Conservation (phyloP, 2,113 vertebrate genomes). For the Nothoprocta perdicaria region DNA sequence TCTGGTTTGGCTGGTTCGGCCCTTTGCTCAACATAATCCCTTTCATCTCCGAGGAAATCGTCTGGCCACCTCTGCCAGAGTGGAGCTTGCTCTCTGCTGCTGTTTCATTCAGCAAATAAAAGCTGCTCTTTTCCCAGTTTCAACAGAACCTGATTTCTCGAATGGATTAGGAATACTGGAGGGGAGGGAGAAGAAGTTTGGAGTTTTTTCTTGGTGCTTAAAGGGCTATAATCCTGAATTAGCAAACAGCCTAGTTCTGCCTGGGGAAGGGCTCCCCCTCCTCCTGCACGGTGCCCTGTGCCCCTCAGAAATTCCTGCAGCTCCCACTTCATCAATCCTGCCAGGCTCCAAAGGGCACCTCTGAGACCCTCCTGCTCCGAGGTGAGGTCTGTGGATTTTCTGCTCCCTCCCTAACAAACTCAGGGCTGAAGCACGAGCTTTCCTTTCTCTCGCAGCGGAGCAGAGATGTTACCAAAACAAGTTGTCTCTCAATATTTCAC, state of each 20-base stretch:
- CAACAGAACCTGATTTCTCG: slow-evolving; percentile 57
- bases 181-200: background rate
- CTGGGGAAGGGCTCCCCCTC: background rate
- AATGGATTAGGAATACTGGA: background rate
- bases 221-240: background rate
- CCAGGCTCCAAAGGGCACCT: background rate
- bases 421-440: background rate
- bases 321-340: slow-evolving; percentile 3
- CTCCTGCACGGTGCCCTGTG: background rate
- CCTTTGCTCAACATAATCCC: slow-evolving; percentile 68
- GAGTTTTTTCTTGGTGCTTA: background rate
- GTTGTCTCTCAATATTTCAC: background rate
- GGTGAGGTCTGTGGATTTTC: background rate
- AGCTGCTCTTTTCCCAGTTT: slow-evolving; percentile 32
- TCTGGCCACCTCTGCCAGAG: slow-evolving; percentile 62
- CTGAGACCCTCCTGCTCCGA: rapidly evolving
- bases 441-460: background rate
- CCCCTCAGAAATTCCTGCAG: background rate
- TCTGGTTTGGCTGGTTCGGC: slow-evolving; percentile 65
- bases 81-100: slow-evolving; percentile 61
- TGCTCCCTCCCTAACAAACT: background rate
- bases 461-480: background rate
- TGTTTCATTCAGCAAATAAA: slow-evolving; percentile 60
- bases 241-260: background rate
- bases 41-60: slow-evolving; percentile 68